These are phyloP conservation scores for Cerastoderma edule DNA, from an alignment of 2,888 invertebrate genomes.

Conservation along the genomic window DNA sequence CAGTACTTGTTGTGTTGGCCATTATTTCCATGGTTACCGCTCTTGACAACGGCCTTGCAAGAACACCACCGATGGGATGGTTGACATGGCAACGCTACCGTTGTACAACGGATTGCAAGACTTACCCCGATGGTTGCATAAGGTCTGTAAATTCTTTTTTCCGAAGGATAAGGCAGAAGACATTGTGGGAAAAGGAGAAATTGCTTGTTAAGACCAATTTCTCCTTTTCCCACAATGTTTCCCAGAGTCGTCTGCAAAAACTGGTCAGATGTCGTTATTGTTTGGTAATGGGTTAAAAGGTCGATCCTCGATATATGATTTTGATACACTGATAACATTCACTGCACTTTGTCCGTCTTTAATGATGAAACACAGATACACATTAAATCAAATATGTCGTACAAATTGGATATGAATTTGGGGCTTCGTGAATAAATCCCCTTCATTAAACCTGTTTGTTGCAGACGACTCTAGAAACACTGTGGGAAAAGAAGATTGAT, in stretches of 20 bases:
- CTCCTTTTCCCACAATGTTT: background rate
- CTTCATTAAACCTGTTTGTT: no score
- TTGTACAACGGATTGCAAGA: conserved; percentile 77
- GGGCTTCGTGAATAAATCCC: no score
- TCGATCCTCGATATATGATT: background rate
- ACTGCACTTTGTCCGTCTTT: no score
- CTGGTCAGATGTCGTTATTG: background rate
- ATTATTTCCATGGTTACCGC: conserved; percentile 2
- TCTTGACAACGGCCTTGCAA: conserved; percentile 77
- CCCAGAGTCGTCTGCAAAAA: background rate
- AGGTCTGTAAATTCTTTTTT: conserved; percentile 58
- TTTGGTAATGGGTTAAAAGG: background rate
- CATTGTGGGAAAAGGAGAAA: no score
- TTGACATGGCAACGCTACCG: conserved; percentile 80
- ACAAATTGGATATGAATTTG: no score
- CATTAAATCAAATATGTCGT: no score
- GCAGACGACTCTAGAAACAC: no score
- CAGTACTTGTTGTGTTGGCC: no score
- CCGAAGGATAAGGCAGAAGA: no score
- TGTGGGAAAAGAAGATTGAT: background rate
- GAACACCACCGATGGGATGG: conserved; percentile 82
- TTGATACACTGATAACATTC: background rate
- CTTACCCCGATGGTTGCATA: conserved; percentile 77
- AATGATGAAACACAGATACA: no score
- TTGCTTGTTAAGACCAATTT: background rate